Evolutionary conservation across 2,797 vertebrate species (phyloP), one percentile per base, ranked within the genome.

Genomic region (Limnodromus scolopaceus): DNA sequence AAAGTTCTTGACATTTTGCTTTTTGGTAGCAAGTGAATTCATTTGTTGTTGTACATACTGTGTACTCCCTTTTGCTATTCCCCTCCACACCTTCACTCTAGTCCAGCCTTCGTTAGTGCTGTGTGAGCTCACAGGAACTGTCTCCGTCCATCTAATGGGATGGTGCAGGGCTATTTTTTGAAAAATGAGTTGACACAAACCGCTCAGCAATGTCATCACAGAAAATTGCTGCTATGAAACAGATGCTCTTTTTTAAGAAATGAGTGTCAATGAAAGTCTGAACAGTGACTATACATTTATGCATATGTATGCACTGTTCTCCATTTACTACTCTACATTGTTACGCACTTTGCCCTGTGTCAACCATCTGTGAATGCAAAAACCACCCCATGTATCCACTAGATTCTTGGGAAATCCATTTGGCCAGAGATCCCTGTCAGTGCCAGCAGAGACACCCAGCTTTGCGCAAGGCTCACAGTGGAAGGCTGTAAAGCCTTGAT

Each of bases 401-500:
- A 4, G 45, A 53, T 27, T n/a, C 65, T 75, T 3, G 61, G 89
- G 45, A 76, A 61, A 64, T 2, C 38, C 0, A 0, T n/a, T 6
- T 32, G 45, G 51, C 46, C 57, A 39, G 53, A 71, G 77, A 32
- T 18, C 8, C 51, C 48, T 34, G n/a, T 61, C 48, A 75, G 51
- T 12, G 64, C 27, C 77, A 58, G 79, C 27, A 78, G 12, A 75
- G 45, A 75, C 30, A 10, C 5, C 16, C 17, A 20, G 10, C 54
- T n/a, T 25, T 0, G 0, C 46, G 20, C 28, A 12, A 45, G 20
- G 80, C 77, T 89, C 34, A 2, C 11, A 9, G 38, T 2, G 30
- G 7, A 89, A 63, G 49, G 51, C 93, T 94, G 63, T 28, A 32
- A 69, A 87, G 66, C 43, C 51, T 28, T 43, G 75, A 89, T 84